Evolutionary conservation across 2,113 vertebrate species (phyloP).

Genomic region (Mastomys natalensis): DNA sequence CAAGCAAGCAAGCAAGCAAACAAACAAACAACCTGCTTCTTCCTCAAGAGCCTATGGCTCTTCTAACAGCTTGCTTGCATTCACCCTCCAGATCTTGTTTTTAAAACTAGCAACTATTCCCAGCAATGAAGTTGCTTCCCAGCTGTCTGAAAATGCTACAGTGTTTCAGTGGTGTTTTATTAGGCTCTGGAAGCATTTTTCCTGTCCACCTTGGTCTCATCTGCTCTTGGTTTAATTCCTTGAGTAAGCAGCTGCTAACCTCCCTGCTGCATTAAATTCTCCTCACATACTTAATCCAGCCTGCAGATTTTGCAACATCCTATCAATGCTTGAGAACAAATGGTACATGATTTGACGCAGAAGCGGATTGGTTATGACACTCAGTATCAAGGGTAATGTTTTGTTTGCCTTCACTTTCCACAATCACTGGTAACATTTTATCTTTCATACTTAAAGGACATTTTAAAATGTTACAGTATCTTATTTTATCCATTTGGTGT

Average conservation of each 20-base stretch:
- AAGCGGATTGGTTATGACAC: slow-evolving; percentile 20
- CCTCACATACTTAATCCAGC: slow-evolving; percentile 55
- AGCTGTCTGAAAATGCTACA: slow-evolving; percentile 50
- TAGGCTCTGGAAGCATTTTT: slow-evolving; percentile 68
- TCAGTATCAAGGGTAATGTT: neutral
- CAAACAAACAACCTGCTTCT: neutral
- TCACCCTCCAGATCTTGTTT: slow-evolving; percentile 1
- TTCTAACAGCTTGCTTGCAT: slow-evolving; percentile 37
- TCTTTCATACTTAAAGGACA: slow-evolving; percentile 55
- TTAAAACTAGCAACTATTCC: slow-evolving; percentile 50
- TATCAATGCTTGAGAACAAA: slow-evolving; percentile 45
- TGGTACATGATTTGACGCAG: slow-evolving; percentile 12
- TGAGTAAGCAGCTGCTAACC: slow-evolving; percentile 67
- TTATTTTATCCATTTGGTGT: neutral
- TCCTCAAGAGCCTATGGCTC: neutral
- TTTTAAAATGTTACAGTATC: slow-evolving; percentile 57
- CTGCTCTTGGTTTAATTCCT: slow-evolving; percentile 45
- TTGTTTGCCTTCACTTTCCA: slow-evolving; percentile 58
- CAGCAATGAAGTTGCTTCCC: slow-evolving; percentile 47
- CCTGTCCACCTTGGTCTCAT: slow-evolving; percentile 37
- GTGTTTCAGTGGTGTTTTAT: slow-evolving; percentile 51
- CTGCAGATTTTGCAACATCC: slow-evolving; percentile 35
- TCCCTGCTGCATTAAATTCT: slow-evolving; percentile 52
- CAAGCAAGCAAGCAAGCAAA: neutral
- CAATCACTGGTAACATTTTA: slow-evolving; percentile 53